Percentiles rank a stretch among this genome's conserved stretches.
Conservation (phyloP, 2,797 vertebrate genomes). For the Protonibea diacanthus region DNA sequence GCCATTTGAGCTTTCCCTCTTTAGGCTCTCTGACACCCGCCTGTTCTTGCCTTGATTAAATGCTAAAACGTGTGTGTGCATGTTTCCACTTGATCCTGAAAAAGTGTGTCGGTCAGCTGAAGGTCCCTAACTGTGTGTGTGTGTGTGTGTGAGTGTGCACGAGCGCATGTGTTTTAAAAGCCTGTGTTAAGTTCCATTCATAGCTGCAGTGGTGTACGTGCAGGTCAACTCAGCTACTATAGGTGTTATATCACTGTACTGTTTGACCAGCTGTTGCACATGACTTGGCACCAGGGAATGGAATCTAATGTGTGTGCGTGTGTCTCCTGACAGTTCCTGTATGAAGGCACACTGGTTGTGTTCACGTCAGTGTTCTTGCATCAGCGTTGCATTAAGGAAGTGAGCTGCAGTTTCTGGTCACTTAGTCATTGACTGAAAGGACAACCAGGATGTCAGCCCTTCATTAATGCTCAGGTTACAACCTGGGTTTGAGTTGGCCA, state of each 20-base stretch:
- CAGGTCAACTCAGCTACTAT: constrained; percentile 36
- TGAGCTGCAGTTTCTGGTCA: neutral
- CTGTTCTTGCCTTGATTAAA: neutral
- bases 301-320: constrained; percentile 17
- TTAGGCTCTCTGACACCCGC: neutral
- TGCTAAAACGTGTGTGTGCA: neutral
- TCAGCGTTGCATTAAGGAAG: constrained; percentile 22
- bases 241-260: constrained; percentile 50
- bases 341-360: neutral
- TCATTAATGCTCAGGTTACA: neutral
- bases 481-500: neutral
- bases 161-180: neutral
- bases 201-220: constrained; percentile 61
- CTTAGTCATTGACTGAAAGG: neutral
- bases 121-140: constrained; percentile 6
- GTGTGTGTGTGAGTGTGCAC: neutral
- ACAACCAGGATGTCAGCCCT: neutral
- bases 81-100: constrained; percentile 2
- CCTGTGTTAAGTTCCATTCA: constrained; percentile 38
- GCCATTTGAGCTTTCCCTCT: neutral
- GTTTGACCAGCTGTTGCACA: constrained; percentile 79
- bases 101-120: constrained; percentile 32
- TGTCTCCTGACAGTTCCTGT: neutral
- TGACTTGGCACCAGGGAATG: constrained; percentile 54
- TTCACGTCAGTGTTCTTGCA: neutral